phyloP scores from a whole-genome alignment of 1,140 invertebrate genomes.

The Drosophila nasuta region DNA sequence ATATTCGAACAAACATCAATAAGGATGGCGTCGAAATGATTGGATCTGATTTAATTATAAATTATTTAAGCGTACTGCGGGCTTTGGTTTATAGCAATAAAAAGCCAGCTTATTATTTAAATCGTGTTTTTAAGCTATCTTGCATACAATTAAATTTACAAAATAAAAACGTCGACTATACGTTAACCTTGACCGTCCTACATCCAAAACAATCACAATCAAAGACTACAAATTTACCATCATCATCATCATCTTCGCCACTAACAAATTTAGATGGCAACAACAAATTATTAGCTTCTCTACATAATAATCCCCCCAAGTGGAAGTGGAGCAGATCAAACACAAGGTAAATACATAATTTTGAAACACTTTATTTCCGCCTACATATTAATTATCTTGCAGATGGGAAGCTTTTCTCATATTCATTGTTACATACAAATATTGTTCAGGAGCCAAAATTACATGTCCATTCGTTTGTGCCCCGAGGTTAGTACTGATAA shows the following conservation, averaged over 20 bases:
- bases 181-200: slow-evolving; percentile 90
- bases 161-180: slow-evolving; percentile 97
- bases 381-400: slow-evolving; percentile 14
- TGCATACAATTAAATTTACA: slow-evolving; percentile 97
- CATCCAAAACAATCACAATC: slow-evolving; percentile 88
- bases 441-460: slow-evolving; percentile 80
- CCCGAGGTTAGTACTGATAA: slow-evolving; percentile 59
- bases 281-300: slow-evolving; percentile 30
- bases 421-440: slow-evolving; percentile 77
- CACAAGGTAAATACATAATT: slow-evolving; percentile 34
- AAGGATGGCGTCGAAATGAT: slow-evolving; percentile 93
- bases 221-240: slow-evolving; percentile 57
- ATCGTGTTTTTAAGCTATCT: slow-evolving; percentile 96
- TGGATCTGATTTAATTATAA: slow-evolving; percentile 92
- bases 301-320: slow-evolving; percentile 26
- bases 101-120: slow-evolving; percentile 97
- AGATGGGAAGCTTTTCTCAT: slow-evolving; percentile 78
- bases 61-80: slow-evolving; percentile 91
- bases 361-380: neutral
- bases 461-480: slow-evolving; percentile 69
- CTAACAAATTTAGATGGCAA: slow-evolving; percentile 23
- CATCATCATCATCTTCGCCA: slow-evolving; percentile 8
- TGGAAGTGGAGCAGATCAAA: slow-evolving; percentile 32
- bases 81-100: slow-evolving; percentile 96
- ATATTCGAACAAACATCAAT: slow-evolving; percentile 83